Evolutionary conservation across 2,113 vertebrate genomes (phyloP).

Genomic region (Crotophaga sulcirostris): DNA sequence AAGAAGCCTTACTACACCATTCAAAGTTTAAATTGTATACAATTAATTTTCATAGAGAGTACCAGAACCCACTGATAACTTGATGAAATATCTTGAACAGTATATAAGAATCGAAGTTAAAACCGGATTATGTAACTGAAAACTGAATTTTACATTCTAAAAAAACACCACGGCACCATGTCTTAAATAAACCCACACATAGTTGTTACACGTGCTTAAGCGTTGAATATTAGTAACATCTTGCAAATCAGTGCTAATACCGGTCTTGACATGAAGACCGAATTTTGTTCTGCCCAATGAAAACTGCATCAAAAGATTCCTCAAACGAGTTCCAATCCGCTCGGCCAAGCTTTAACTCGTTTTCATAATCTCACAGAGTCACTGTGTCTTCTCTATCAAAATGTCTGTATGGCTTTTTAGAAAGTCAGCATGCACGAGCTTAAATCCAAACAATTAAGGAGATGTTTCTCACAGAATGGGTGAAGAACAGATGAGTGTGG

Average conservation of each 20-base stretch:
- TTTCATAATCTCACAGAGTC: not conserved
- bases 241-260: not conserved
- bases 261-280: not conserved
- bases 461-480: not conserved
- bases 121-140: not conserved
- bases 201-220: not conserved
- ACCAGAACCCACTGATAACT: not conserved
- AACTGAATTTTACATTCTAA: not conserved
- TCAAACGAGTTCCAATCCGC: not conserved
- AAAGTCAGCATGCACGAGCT: not conserved
- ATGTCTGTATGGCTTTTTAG: not conserved
- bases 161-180: not conserved
- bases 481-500: not conserved
- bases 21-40: not conserved
- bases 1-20: not conserved
- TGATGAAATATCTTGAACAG: not conserved
- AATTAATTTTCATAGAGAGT: not conserved
- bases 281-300: not conserved
- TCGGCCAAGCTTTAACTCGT: not conserved
- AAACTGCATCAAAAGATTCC: not conserved
- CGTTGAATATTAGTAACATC: not conserved
- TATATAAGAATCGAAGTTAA: not conserved
- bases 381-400: not conserved
- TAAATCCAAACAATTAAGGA: conserved; percentile 27
- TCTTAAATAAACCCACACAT: not conserved